These are phyloP conservation scores for Micropoecilia bifurca DNA, from an alignment of 2,797 vertebrate species.

Conservation along the genomic window DNA sequence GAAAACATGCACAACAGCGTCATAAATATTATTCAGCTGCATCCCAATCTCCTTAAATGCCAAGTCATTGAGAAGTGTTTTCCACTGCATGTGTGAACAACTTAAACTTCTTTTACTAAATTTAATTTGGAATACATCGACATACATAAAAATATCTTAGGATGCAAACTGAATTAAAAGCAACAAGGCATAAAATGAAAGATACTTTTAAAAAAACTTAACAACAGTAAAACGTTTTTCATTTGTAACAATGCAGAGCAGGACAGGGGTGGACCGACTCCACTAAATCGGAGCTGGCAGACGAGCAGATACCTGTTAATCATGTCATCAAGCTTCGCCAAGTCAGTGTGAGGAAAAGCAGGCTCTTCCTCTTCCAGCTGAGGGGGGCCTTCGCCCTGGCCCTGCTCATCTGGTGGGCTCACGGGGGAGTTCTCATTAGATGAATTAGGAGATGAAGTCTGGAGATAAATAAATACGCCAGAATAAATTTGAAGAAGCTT, in stretches of 20 bases:
- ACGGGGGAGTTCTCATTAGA: conserved; percentile 99
- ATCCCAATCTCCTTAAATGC: neutral
- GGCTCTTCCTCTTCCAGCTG: conserved; percentile 99
- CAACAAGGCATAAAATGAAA: neutral
- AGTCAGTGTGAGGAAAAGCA: conserved; percentile 98
- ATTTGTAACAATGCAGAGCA: neutral
- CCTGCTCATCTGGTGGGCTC: conserved; percentile 95
- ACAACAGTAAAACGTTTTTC: neutral
- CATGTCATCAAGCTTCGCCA: conserved; percentile 99
- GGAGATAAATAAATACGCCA: neutral
- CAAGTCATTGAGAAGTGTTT: neutral
- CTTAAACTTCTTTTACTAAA: neutral
- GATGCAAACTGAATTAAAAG: neutral
- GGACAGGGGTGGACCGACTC: neutral
- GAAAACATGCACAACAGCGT: neutral
- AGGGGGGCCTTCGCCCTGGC: conserved; percentile 90
- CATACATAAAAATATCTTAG: neutral
- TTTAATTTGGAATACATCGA: neutral
- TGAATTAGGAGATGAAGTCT: conserved; percentile 98
- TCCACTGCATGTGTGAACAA: neutral
- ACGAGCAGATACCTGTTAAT: conserved; percentile 91
- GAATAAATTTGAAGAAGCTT: neutral
- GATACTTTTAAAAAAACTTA: too few species aligned
- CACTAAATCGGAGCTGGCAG: neutral
- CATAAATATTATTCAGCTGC: neutral